Evolutionary conservation across 2,797 vertebrate species (phyloP).

Genomic region (Erethizon dorsatum): DNA sequence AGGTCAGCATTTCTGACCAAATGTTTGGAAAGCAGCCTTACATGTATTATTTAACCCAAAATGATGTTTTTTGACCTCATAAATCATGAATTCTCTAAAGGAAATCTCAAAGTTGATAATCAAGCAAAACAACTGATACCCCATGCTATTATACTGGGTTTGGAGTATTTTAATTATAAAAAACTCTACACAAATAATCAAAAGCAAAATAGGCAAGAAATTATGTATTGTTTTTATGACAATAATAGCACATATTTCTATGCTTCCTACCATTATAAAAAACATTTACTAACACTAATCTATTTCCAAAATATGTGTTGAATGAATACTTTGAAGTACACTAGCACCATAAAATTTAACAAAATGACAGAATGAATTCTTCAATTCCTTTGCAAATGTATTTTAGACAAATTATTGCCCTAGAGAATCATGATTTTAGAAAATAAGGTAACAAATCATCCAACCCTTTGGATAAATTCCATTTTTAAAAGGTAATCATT

Average conservation of each 20-base stretch:
- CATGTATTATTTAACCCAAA: slow-evolving; percentile 57
- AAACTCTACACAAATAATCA: slow-evolving; percentile 43
- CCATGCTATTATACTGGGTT: neutral
- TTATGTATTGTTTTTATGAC: slow-evolving; percentile 13
- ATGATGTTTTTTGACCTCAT: slow-evolving; percentile 52
- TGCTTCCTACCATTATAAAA: slow-evolving; percentile 50
- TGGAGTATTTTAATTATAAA: slow-evolving; percentile 48
- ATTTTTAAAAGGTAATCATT: neutral
- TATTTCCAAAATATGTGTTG: neutral
- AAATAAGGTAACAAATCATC: slow-evolving; percentile 9
- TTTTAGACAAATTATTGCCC: slow-evolving; percentile 2
- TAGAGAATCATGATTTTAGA: slow-evolving; percentile 2
- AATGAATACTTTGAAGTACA: slow-evolving; percentile 38
- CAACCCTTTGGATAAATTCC: neutral
- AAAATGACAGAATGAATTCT: slow-evolving; percentile 53
- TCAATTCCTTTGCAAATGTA: slow-evolving; percentile 37
- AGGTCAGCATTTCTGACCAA: slow-evolving; percentile 67
- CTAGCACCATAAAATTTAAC: slow-evolving; percentile 40
- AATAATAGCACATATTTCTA: neutral
- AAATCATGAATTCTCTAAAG: slow-evolving; percentile 61
- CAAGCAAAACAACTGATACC: slow-evolving; percentile 32
- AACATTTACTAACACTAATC: slow-evolving; percentile 31
- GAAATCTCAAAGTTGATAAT: slow-evolving; percentile 70
- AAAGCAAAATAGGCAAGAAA: slow-evolving; percentile 59
- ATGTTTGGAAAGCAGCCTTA: slow-evolving; percentile 71